A percentile compares a stretch with the other conserved stretches of the same genome.
phyloP scores from a whole-genome alignment of 92 coral and sea anemone genomes.

The Plumapathes pennacea region DNA sequence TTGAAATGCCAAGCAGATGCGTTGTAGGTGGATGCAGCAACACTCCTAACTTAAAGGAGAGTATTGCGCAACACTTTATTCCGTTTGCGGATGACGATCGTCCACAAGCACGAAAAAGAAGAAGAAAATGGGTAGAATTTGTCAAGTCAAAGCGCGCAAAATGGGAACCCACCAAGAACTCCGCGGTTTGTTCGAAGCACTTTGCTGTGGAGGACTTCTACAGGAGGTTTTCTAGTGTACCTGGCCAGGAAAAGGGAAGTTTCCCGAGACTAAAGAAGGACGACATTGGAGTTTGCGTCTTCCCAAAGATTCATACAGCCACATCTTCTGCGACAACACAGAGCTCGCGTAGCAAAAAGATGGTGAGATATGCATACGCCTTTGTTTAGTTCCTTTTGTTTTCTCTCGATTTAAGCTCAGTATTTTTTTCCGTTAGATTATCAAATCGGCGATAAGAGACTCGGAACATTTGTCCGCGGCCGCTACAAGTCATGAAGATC shows the following conservation, averaged over 20 bases:
- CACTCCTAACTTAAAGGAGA: conserved; percentile 5
- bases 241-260: conserved; percentile 18
- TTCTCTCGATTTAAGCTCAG: too few relatives aligned
- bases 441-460: too few relatives aligned
- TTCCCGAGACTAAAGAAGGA: conserved; percentile 15
- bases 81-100: conserved; percentile 45
- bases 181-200: conserved; percentile 39
- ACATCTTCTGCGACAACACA: too few relatives aligned
- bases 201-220: conserved; percentile 28
- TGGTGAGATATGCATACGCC: too few relatives aligned
- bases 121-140: conserved; percentile 49
- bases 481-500: too few relatives aligned
- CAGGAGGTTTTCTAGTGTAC: conserved; percentile 1
- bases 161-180: conserved; percentile 43
- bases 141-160: conserved; percentile 33
- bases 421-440: too few relatives aligned
- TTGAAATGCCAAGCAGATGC: conserved; percentile 56
- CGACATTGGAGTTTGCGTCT: conserved; percentile 16
- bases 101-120: conserved; percentile 39
- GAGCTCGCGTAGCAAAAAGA: too few relatives aligned
- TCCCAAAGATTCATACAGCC: conserved; percentile 3
- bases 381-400: too few relatives aligned
- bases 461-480: too few relatives aligned
- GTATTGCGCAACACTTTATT: conserved; percentile 45
- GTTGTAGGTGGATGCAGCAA: conserved; percentile 52